Conservation (phyloP, 1,140 invertebrate species). For the Branchinecta lynchi region DNA sequence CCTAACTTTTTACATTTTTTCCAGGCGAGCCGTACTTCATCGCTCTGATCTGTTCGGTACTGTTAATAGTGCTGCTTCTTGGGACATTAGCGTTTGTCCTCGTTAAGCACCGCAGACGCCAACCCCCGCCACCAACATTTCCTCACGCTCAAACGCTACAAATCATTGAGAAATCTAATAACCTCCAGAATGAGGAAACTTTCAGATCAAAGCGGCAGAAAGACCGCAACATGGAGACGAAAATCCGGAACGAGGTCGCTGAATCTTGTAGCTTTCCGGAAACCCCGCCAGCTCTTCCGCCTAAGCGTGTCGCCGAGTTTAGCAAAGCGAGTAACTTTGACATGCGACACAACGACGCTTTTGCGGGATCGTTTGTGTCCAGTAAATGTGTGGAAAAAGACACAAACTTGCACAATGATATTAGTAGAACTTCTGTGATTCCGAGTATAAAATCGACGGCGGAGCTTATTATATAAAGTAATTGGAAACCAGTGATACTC, state of each 20-base stretch:
- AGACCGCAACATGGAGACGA: neutral
- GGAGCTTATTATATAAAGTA: neutral
- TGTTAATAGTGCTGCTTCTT: neutral
- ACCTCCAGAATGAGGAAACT: neutral
- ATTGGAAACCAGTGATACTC: neutral
- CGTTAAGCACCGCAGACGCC: neutral
- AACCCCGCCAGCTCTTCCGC: neutral
- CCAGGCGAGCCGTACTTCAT: neutral
- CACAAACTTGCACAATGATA: neutral
- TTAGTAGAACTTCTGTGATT: slow-evolving; percentile 3
- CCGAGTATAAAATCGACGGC: neutral
- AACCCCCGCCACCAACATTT: neutral
- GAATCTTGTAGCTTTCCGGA: neutral
- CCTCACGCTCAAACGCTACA: slow-evolving; percentile 2
- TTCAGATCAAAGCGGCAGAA: neutral
- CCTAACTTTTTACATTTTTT: neutral
- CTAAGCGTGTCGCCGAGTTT: neutral
- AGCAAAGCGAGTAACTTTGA: slow-evolving; percentile 1
- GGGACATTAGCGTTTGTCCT: neutral
- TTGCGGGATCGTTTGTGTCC: neutral
- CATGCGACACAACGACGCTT: neutral
- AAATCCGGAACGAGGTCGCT: neutral
- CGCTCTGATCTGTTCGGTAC: neutral
- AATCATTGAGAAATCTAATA: neutral
- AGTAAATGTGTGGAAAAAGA: neutral